These are phyloP conservation scores for Portevinia maculata DNA, from an alignment of 2,888 invertebrate genomes.

Conservation along the genomic window DNA sequence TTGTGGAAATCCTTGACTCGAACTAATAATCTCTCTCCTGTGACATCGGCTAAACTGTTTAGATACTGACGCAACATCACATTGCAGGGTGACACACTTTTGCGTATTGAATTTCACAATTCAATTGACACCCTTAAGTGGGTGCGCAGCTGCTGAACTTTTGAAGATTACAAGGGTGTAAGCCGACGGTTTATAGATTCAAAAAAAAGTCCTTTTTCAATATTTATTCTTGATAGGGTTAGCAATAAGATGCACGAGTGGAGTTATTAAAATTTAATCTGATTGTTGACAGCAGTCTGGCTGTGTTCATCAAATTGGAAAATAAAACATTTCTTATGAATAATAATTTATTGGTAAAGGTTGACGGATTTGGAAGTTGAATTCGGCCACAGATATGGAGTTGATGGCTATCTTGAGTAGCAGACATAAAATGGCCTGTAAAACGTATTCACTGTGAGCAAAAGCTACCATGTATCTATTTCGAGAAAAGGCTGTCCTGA, in stretches of 20 bases:
- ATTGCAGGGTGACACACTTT: conserved; percentile 64
- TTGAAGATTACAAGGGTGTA: conserved; percentile 64
- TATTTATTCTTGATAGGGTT: conserved; percentile 43
- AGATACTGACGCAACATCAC: conserved; percentile 29
- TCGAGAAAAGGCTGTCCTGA: no score
- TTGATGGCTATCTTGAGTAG: no score
- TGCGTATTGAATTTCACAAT: conserved; percentile 72
- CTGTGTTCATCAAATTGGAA: no score
- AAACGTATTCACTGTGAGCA: no score
- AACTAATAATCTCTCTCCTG: conserved; percentile 49
- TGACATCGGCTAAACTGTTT: conserved; percentile 56
- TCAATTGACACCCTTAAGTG: conserved; percentile 64
- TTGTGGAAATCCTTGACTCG: conserved; percentile 44
- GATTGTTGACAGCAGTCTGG: conserved; percentile 34
- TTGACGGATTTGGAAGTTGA: no score
- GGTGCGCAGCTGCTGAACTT: conserved; percentile 27
- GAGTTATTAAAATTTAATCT: conserved; percentile 71
- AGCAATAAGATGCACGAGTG: conserved; percentile 27
- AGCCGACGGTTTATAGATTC: conserved; percentile 50
- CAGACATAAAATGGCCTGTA: no score
- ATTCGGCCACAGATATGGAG: no score
- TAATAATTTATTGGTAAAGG: no score
- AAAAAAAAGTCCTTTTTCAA: conserved; percentile 38
- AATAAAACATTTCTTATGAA: no score
- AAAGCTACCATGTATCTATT: no score